Percentiles rank a stretch among this genome's conserved stretches.
Conservation (phyloP, 2,113 vertebrate species). For the Mormyrus lacerda region DNA sequence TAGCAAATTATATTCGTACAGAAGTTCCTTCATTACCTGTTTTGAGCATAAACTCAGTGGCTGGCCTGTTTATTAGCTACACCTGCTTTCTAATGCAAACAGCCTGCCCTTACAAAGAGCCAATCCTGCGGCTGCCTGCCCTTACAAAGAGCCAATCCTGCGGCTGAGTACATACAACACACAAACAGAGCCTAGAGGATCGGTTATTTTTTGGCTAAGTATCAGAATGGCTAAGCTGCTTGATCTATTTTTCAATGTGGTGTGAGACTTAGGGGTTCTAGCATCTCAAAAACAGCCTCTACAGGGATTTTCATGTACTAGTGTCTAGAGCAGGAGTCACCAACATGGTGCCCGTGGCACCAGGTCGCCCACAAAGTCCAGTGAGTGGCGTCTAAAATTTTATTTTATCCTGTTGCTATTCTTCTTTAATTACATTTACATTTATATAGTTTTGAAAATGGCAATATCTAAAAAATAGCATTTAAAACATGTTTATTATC, state of each 20-base stretch:
- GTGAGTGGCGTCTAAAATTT: no score
- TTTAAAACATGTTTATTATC: no score
- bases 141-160: no score
- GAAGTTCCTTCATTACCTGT: neutral
- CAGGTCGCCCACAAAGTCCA: no score
- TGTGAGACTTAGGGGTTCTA: neutral
- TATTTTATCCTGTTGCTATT: no score
- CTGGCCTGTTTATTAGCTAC: neutral
- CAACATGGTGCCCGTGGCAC: no score
- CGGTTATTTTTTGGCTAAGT: neutral
- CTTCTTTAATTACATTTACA: no score
- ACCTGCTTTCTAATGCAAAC: neutral
- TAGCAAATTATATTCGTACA: neutral
- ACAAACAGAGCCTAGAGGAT: neutral
- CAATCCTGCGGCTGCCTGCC: neutral
- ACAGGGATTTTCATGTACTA: neutral
- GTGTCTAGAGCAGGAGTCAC: neutral
- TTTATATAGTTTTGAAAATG: no score
- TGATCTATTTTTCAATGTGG: neutral
- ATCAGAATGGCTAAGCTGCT: neutral
- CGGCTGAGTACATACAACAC: neutral
- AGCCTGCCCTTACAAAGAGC: neutral
- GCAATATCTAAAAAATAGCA: no score
- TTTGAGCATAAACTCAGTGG: neutral
- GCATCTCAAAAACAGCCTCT: neutral